phyloP scores from a whole-genome alignment of 2,113 vertebrate species.

The Ptychochromis oligacanthus region DNA sequence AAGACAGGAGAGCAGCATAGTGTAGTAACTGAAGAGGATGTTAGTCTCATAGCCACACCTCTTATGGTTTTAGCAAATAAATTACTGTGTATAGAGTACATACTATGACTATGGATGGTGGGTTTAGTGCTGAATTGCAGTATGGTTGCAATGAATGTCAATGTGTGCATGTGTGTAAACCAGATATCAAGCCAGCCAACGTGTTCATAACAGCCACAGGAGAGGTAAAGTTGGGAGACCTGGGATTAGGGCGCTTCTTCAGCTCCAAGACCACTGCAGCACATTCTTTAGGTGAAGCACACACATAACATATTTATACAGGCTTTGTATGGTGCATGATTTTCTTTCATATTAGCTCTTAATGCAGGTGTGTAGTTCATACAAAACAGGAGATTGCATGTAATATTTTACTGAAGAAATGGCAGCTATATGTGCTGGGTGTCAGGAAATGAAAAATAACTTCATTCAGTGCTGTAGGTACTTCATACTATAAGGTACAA shows the following conservation, averaged over 20 bases:
- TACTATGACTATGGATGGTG: background rate
- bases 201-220: slow-evolving; percentile 97
- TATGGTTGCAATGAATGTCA: background rate
- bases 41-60: no score
- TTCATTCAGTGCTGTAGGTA: background rate
- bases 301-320: background rate
- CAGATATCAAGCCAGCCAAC: slow-evolving; percentile 96
- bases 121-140: background rate
- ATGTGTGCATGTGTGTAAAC: slow-evolving; percentile 3
- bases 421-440: background rate
- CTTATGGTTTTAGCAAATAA: background rate
- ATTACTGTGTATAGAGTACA: background rate
- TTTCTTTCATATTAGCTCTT: background rate
- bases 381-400: no score
- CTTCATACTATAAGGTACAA: background rate
- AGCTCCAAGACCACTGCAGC: slow-evolving; percentile 96
- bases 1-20: no score
- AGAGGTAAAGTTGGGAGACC: slow-evolving; percentile 94
- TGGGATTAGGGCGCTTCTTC: slow-evolving; percentile 94
- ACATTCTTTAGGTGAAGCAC: slow-evolving; percentile 89
- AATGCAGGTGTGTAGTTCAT: background rate
- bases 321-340: background rate
- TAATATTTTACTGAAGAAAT: background rate
- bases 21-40: no score
- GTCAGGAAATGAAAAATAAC: background rate